These are phyloP conservation scores for Platycheirus rosarum DNA, from an alignment of 2,888 invertebrate species.

Conservation along the genomic window DNA sequence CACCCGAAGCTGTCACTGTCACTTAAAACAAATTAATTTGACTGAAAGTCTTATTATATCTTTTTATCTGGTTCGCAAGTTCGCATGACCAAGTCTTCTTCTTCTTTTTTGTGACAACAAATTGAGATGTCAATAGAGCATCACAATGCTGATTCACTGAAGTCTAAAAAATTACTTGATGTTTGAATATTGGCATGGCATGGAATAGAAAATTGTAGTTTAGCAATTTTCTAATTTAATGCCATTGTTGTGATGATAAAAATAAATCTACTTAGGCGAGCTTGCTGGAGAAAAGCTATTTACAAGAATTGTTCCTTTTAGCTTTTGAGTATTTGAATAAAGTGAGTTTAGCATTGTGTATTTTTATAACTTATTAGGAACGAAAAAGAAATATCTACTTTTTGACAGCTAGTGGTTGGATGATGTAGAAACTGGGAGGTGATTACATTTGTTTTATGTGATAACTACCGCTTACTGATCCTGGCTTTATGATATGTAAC, in stretches of 20 bases:
- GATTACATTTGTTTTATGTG: too few relatives aligned
- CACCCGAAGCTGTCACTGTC: slow-evolving; percentile 39
- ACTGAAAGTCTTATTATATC: slow-evolving; percentile 35
- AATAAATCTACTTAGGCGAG: slow-evolving; percentile 9
- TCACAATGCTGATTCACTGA: slow-evolving; percentile 31
- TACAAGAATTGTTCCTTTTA: too few relatives aligned
- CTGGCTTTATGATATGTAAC: too few relatives aligned
- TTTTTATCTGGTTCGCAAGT: slow-evolving; percentile 17
- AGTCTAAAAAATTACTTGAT: slow-evolving; percentile 8
- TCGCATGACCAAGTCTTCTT: background rate
- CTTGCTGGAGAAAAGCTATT: background rate
- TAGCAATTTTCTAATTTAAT: slow-evolving; percentile 25
- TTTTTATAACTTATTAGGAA: too few relatives aligned
- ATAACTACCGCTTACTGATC: too few relatives aligned
- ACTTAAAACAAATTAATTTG: slow-evolving; percentile 51
- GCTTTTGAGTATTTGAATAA: too few relatives aligned
- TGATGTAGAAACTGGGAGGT: too few relatives aligned
- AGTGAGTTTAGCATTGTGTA: too few relatives aligned
- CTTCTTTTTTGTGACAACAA: slow-evolving; percentile 16
- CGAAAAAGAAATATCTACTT: too few relatives aligned
- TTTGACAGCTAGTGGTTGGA: too few relatives aligned
- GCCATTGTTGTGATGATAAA: slow-evolving; percentile 11
- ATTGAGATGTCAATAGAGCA: slow-evolving; percentile 48
- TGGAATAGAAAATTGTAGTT: background rate
- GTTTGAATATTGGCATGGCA: background rate